These are phyloP conservation scores for Elysia crispata DNA, from an alignment of 2,888 invertebrate species.

Conservation along the genomic window DNA sequence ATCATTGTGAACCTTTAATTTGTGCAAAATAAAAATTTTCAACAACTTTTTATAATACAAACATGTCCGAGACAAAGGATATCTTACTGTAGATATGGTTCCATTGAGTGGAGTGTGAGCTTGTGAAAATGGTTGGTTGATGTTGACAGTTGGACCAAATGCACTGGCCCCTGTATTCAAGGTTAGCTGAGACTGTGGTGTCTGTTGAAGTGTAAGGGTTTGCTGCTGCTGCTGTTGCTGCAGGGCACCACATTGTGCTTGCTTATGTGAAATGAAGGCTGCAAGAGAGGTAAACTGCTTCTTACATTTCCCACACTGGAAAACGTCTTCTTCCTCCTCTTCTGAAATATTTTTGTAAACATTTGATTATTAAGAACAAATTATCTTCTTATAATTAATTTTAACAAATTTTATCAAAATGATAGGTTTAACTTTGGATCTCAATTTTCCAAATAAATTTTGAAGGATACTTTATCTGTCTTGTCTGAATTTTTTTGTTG, in stretches of 20 bases:
- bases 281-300: conserved; percentile 82
- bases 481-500: too few species aligned
- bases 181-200: conserved; percentile 45
- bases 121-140: conserved; percentile 33
- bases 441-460: too few species aligned
- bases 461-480: too few species aligned
- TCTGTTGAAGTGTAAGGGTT: conserved; percentile 43
- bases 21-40: too few species aligned
- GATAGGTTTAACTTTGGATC: too few species aligned
- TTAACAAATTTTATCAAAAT: background rate
- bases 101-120: conserved; percentile 24
- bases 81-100: conserved; percentile 34
- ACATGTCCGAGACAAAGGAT: background rate
- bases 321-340: conserved; percentile 83
- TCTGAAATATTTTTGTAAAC: too few species aligned
- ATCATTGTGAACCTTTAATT: too few species aligned
- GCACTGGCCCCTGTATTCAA: conserved; percentile 19
- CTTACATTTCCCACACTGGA: conserved; percentile 85
- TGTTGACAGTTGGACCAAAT: conserved; percentile 37
- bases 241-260: conserved; percentile 62
- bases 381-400: background rate
- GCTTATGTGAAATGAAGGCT: conserved; percentile 83
- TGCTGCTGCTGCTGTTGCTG: conserved; percentile 40
- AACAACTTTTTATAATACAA: too few species aligned
- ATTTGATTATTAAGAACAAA: background rate